Evolutionary conservation across 2,888 invertebrate genomes (phyloP), one percentile per base, ranked within the genome.

Genomic region (Rhagophthalmus giganteus): DNA sequence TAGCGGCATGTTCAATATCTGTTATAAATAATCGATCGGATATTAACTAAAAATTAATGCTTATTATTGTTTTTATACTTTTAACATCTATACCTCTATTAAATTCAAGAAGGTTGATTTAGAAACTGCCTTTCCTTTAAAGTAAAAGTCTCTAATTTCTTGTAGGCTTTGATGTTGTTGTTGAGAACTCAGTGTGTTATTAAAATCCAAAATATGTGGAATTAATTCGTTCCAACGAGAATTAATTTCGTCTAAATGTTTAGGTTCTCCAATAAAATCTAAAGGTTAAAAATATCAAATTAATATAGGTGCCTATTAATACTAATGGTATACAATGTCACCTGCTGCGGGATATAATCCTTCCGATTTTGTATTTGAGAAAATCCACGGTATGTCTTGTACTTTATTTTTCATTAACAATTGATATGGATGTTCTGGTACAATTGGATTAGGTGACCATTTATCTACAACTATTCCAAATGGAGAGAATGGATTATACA

Each of bases 311-410:
- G n/a, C n/a, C n/a, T n/a, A n/a, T n/a, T n/a, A n/a, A n/a, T n/a
- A n/a, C n/a, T n/a, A n/a, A n/a, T n/a, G n/a, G n/a, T n/a, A n/a
- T n/a, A n/a, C n/a, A n/a, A n/a, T n/a, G n/a, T 41, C 72, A 86
- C 87, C 81, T 65, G 83, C 81, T 27, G 81, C 85, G 15, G 88
- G 87, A 62, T 85, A 88, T 11, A 87, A 75, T 44, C 90, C 90
- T 71, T 90, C 90, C 38, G 87, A 82, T 12, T 82, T 79, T 0
- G 84, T 83, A 35, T 85, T 79, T 1, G 85, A 83, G 1, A 83
- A 78, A 41, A 90, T 78, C 78, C 88, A 85, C 0, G 90, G 90
- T 5, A 86, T 61, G 53, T 84, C 79, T n/a, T 80, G 75, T 60
- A 84, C 81, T 20, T 78, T 74, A 0, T 85, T 85, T 5, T 78